A percentile compares a stretch with the other conserved stretches of the same genome.
phyloP scores from a whole-genome alignment of 2,797 vertebrate genomes.

The Allobates femoralis region DNA sequence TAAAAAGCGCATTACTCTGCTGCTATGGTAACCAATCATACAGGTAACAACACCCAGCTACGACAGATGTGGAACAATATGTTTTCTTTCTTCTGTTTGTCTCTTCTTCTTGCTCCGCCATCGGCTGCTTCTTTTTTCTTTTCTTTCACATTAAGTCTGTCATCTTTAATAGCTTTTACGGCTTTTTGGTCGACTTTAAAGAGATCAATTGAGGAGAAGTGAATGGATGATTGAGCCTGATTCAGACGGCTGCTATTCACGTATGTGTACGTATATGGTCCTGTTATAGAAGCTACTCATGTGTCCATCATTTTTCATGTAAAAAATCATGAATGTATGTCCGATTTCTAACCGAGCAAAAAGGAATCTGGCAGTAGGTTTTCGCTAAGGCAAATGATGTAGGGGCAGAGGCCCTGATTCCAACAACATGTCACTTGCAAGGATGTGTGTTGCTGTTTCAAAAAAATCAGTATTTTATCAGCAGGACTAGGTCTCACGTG shows the following conservation, averaged over 20 bases:
- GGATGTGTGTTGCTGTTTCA: no score
- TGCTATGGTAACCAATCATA: constrained; percentile 10
- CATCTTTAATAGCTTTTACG: background rate
- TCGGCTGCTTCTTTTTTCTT: background rate
- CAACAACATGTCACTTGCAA: no score
- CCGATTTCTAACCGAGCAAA: no score
- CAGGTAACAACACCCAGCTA: constrained; percentile 22
- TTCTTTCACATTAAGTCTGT: background rate
- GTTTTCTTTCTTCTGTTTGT: background rate
- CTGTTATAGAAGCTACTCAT: background rate
- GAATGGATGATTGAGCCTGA: background rate
- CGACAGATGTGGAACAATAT: constrained; percentile 1
- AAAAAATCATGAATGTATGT: no score
- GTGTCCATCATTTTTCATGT: no score
- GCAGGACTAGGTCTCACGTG: no score
- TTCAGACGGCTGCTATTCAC: no score
- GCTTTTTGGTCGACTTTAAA: background rate
- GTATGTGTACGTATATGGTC: background rate
- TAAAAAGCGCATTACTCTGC: constrained; percentile 15
- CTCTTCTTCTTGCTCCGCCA: background rate
- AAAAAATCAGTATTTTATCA: no score
- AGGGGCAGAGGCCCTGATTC: no score
- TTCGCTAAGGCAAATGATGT: no score
- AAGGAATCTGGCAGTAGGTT: no score
- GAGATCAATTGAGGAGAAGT: background rate